Percentiles rank a stretch among this genome's conserved stretches.
Conservation (phyloP, 2,113 vertebrate species). For the Oriolus oriolus region DNA sequence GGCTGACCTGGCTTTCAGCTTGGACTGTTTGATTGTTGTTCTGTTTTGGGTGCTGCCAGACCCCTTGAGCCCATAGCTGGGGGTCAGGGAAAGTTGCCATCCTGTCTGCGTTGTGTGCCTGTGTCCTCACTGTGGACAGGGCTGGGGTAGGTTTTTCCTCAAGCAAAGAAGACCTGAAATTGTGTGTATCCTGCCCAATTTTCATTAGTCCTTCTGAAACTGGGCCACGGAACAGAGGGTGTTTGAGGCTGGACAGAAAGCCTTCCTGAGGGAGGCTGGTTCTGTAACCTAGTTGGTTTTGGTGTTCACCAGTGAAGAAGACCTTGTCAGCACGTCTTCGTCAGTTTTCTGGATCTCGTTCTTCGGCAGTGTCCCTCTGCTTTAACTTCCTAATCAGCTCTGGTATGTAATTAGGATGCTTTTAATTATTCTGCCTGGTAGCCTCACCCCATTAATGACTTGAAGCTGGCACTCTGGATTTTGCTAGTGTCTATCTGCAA, state of each 20-base stretch:
- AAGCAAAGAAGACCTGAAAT: neutral
- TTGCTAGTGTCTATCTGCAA: neutral
- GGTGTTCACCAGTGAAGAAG: neutral
- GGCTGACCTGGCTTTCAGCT: neutral
- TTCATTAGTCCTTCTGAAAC: constrained; percentile 13
- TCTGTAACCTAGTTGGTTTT: constrained; percentile 6
- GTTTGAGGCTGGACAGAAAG: neutral
- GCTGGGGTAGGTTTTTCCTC: neutral
- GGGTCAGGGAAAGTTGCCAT: neutral
- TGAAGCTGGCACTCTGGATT: neutral
- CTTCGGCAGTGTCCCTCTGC: neutral
- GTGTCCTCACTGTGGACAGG: rapidly evolving
- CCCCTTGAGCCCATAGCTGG: neutral
- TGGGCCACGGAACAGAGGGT: neutral
- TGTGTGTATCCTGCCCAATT: neutral
- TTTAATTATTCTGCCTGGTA: constrained; percentile 29
- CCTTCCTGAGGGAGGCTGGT: neutral
- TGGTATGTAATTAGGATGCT: neutral
- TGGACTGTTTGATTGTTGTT: neutral
- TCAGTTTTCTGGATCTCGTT: neutral
- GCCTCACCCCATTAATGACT: neutral
- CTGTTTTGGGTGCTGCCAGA: neutral
- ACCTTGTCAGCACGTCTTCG: neutral
- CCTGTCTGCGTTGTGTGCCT: neutral
- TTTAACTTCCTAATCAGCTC: constrained; percentile 11